Conservation (phyloP, 2,113 vertebrate species). For the Bos taurus region ARS-UCD2.0 NC_037350.1:9566001-9566500, state of each 20-base stretch:
- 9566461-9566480: not conserved
- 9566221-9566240: not conserved
- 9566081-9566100: not conserved
- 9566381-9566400: not conserved
- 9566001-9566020: not conserved
- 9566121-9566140: not conserved
- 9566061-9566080: not conserved
- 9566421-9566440: not conserved
- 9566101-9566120: not conserved
- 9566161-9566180: not conserved
- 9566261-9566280: not conserved
- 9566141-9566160: not conserved
- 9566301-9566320: not conserved
- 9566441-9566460: not conserved
- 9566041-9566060: not conserved
- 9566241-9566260: not conserved
- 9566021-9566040: not conserved
- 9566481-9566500: not conserved
- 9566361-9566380: not conserved
- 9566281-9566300: not conserved
- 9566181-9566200: not conserved
- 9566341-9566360: not conserved
- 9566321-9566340: not conserved
- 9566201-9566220: not conserved
- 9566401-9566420: not conserved